Conservation (phyloP, 2,888 invertebrate genomes). For the Brassicogethes aeneus region DNA sequence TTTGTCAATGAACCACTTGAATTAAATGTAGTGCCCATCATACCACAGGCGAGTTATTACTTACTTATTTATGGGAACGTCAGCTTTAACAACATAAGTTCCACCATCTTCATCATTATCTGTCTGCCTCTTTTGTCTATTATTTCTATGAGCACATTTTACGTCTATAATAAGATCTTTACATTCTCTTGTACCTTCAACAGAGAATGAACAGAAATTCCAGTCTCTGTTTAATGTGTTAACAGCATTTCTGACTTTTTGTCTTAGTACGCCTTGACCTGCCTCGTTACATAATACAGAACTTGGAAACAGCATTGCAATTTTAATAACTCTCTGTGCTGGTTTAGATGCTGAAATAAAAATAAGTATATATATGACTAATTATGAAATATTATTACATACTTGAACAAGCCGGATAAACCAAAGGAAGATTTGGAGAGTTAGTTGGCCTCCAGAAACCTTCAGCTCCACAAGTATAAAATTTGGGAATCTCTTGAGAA, state of each 20-base stretch:
- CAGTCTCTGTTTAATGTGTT: slow-evolving; percentile 89
- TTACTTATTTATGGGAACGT: slow-evolving; percentile 81
- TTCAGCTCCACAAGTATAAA: slow-evolving; percentile 97
- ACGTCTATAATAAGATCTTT: slow-evolving; percentile 86
- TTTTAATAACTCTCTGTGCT: slow-evolving; percentile 90
- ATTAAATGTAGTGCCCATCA: too few relatives aligned
- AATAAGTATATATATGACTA: slow-evolving; percentile 4
- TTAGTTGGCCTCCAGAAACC: slow-evolving; percentile 92
- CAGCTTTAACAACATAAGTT: slow-evolving; percentile 72
- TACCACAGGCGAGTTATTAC: too few relatives aligned
- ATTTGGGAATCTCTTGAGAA: slow-evolving; percentile 88
- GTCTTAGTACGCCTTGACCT: slow-evolving; percentile 83
- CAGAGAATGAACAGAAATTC: slow-evolving; percentile 91
- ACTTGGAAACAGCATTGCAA: slow-evolving; percentile 91
- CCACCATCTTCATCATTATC: slow-evolving; percentile 57
- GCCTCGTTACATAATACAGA: slow-evolving; percentile 95
- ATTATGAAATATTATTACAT: slow-evolving; percentile 33
- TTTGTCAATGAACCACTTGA: too few relatives aligned
- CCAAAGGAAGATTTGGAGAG: slow-evolving; percentile 67
- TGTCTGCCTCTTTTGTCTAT: slow-evolving; percentile 57
- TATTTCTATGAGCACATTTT: slow-evolving; percentile 75
- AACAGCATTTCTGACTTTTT: slow-evolving; percentile 81
- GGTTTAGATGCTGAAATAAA: slow-evolving; percentile 61
- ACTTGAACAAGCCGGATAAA: slow-evolving; percentile 91
- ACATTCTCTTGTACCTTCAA: slow-evolving; percentile 82